Evolutionary conservation across 2,888 invertebrate genomes (phyloP), one percentile per base, ranked within the genome.

Genomic region (Stegana nigrithorax): DNA sequence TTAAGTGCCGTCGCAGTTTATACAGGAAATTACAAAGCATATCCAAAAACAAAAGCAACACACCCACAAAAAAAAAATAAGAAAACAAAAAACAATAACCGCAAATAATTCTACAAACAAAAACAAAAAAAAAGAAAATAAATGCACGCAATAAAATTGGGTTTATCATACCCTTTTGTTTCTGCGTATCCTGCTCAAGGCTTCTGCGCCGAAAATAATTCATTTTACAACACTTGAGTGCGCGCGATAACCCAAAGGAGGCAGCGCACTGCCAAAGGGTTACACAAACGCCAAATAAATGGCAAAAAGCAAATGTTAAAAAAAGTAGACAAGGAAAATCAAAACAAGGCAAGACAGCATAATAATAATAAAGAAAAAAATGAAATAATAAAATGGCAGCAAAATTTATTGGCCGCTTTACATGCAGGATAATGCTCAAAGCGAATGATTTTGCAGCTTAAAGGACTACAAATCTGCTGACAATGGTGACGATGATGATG

Each of bases 341-440:
- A n/a, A n/a, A n/a, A n/a, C n/a, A n/a, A n/a, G n/a, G n/a, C n/a
- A n/a, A n/a, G n/a, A n/a, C n/a, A n/a, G n/a, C n/a, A n/a, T n/a
- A n/a, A n/a, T n/a, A n/a, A n/a, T n/a, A n/a, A n/a, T n/a, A n/a
- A n/a, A n/a, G n/a, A n/a, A n/a, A n/a, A 56, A 55, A 19, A 55
- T 55, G 29, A 44, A 8, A 59, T 62, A 57, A 62, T 26, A 36
- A 62, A 36, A 5, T 51, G 44, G n/a, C n/a, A n/a, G n/a, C n/a
- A 29, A 59, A 42, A 64, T 66, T 65, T 64, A 60, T 64, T 58
- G 63, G 58, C 59, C 63, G 59, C 64, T 68, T 68, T 60, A 62
- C 58, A 2, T 56, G 42, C 6, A 12, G 8, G 17, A 29, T 26
- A 45, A 14, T 12, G 17, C 1, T 2, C 1, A 21, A 29, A 12